Evolutionary conservation across 2,888 invertebrate species (phyloP).

Genomic region (Xanthostigma xanthostigma): DNA sequence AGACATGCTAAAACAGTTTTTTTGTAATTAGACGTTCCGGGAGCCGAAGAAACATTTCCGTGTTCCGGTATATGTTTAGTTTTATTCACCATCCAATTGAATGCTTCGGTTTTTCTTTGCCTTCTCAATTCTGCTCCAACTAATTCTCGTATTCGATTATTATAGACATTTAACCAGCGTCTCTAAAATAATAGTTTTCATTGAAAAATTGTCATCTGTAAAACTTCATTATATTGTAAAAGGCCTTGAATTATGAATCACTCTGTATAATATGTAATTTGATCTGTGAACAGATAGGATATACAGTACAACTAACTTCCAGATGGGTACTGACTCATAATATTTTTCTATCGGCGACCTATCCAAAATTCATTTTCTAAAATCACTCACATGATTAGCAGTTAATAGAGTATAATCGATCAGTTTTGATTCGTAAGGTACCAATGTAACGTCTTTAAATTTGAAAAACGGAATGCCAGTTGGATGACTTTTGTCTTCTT

Average conservation of each 20-base stretch:
- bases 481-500: slow-evolving; percentile 31
- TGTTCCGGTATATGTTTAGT: slow-evolving; percentile 51
- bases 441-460: slow-evolving; percentile 68
- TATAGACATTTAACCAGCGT: slow-evolving; percentile 67
- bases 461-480: slow-evolving; percentile 44
- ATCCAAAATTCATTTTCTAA: neutral
- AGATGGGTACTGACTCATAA: too few relatives aligned
- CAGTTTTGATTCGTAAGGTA: slow-evolving; percentile 77
- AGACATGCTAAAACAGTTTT: slow-evolving; percentile 6
- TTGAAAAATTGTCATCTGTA: neutral
- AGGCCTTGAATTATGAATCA: too few relatives aligned
- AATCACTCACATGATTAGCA: slow-evolving; percentile 53
- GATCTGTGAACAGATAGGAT: too few relatives aligned
- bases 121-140: slow-evolving; percentile 62
- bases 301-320: too few relatives aligned
- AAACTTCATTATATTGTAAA: too few relatives aligned
- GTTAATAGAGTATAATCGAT: slow-evolving; percentile 63
- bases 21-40: slow-evolving; percentile 5
- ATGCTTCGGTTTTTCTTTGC: slow-evolving; percentile 53
- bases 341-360: too few relatives aligned
- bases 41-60: slow-evolving; percentile 18
- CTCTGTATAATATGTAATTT: neutral
- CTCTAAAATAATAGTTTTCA: slow-evolving; percentile 34
- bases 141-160: slow-evolving; percentile 50
- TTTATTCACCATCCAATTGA: slow-evolving; percentile 74